Percentiles rank a stretch among this genome's conserved stretches.
Evolutionary conservation across 1,140 invertebrate species (phyloP).

Genomic region (Nymphalis io): DNA sequence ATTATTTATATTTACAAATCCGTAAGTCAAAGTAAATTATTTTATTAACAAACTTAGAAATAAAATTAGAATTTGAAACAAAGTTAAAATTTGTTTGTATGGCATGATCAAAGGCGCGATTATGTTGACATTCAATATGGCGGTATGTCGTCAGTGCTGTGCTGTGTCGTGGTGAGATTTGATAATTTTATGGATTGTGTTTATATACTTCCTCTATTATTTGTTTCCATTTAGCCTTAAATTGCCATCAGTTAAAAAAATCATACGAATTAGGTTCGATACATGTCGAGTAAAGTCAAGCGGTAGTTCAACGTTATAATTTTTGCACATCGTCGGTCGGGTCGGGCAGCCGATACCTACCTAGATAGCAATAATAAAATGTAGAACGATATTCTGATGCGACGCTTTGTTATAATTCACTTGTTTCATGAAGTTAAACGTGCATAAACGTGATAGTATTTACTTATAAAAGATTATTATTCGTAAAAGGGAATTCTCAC

Average conservation of each 20-base stretch:
- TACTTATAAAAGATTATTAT: constrained; percentile 9
- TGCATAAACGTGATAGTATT: constrained; percentile 15
- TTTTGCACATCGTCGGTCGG: constrained; percentile 61
- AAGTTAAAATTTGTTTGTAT: constrained; percentile 59
- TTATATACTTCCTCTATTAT: constrained; percentile 48
- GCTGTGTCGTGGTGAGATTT: constrained; percentile 91
- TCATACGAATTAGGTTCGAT: constrained; percentile 8
- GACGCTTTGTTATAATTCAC: constrained; percentile 50
- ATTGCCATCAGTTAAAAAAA: constrained; percentile 15
- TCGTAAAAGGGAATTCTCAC: constrained; percentile 21
- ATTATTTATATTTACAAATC: constrained; percentile 44
- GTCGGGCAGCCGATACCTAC: constrained; percentile 64
- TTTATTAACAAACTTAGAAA: constrained; percentile 42
- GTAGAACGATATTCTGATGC: constrained; percentile 56
- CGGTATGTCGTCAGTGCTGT: constrained; percentile 96
- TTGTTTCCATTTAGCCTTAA: constrained; percentile 37
- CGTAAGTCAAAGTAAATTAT: constrained; percentile 33
- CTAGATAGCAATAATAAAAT: constrained; percentile 73
- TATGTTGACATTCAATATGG: constrained; percentile 88
- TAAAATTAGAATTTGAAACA: constrained; percentile 38
- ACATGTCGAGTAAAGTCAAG: constrained; percentile 14
- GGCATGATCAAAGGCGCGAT: constrained; percentile 63
- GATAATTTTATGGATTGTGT: constrained; percentile 65
- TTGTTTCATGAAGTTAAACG: constrained; percentile 17
- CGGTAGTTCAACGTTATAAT: constrained; percentile 58